Evolutionary conservation across 1,140 invertebrate genomes (phyloP), one percentile per base, ranked within the genome.

Genomic region (Trialeurodes vaporariorum): DNA sequence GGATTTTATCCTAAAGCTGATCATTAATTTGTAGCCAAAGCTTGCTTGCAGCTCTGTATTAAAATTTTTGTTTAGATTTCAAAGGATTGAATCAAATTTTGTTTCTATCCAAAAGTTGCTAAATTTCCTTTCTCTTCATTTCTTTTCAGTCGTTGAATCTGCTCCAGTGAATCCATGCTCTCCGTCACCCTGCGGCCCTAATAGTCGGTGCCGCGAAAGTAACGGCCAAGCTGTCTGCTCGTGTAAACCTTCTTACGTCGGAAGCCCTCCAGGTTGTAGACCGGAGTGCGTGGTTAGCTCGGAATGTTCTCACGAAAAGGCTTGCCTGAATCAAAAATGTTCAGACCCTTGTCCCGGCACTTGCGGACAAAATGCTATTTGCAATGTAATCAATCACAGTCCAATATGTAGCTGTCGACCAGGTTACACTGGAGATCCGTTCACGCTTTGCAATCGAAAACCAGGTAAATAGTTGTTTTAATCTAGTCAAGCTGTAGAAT

Each of bases 341-440:
- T 67, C 67, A 25, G 76, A 82, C 65, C 81, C 82, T 0, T 84
- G 83, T 68, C 73, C 76, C 11, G 75, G 76, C 61, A 75, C 80
- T n/a, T 85, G 83, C 71, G 83, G 83, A 49, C 68, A 75, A 22
- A 83, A 77, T 67, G 75, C 80, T 0, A 71, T 75, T 21, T 79
- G 78, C 67, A 73, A 72, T 69, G 79, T 80, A 60, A 67, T 77
- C 24, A 79, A 79, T 68, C 80, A 82, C 69, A 78, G 75, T 61
- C 77, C 81, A 0, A 78, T 79, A 61, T 83, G 81, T 67, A 76
- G 73, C 25, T 84, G 83, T 70, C 78, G 73, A 66, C 66, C 73
- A 49, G 81, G 80, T 67, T 79, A 74, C 66, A 81, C 79, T 59
- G 82, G 84, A 59, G 81, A 85, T 76, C 83, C 84, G 2, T 82